Conservation (phyloP, 2,113 vertebrate species). For the Bucco capensis region DNA sequence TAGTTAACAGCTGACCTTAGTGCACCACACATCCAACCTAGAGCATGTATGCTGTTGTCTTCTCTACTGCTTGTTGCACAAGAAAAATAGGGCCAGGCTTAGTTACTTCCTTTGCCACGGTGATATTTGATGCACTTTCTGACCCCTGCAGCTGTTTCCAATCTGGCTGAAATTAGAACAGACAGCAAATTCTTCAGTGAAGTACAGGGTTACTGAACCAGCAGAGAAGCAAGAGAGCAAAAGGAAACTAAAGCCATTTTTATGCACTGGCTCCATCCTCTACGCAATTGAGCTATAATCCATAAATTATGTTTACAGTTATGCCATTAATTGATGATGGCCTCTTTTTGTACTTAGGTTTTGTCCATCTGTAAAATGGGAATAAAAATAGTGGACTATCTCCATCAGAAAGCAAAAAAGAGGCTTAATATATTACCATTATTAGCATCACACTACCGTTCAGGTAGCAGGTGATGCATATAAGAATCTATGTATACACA, state of each 20-base stretch:
- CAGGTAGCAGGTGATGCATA: background rate
- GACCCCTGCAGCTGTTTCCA: constrained; percentile 30
- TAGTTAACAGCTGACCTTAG: background rate
- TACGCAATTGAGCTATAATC: background rate
- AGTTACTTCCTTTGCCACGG: background rate
- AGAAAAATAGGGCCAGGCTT: background rate
- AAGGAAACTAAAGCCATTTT: background rate
- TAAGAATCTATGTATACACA: background rate
- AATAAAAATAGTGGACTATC: background rate
- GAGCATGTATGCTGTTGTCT: background rate
- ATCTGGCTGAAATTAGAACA: constrained; percentile 23
- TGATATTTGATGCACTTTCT: background rate
- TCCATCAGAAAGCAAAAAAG: background rate
- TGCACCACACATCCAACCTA: background rate
- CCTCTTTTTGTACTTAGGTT: background rate
- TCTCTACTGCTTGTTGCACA: background rate
- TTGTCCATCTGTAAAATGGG: background rate
- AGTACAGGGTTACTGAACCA: constrained; percentile 10
- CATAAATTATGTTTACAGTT: constrained; percentile 9
- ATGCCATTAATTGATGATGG: background rate
- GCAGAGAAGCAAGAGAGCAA: background rate
- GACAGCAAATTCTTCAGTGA: constrained; percentile 26
- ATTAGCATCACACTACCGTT: background rate
- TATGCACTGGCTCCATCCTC: background rate
- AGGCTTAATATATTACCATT: background rate